A percentile compares a stretch with the other conserved stretches of the same genome.
Conservation (phyloP, 2,797 vertebrate species). For the Acanthopagrus latus region DNA sequence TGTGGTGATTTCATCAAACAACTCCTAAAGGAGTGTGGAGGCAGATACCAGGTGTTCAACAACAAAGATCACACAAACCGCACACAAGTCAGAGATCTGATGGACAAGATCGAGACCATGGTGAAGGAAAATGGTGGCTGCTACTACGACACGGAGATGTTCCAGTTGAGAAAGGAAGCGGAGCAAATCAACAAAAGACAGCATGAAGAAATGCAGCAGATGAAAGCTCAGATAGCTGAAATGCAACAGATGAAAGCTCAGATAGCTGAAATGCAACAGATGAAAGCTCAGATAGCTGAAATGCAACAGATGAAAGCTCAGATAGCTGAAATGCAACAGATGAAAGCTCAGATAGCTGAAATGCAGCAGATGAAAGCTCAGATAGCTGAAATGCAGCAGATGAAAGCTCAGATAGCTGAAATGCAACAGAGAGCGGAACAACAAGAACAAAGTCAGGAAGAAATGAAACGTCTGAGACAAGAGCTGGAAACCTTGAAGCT, state of each 20-base stretch:
- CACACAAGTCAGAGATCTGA: not conserved
- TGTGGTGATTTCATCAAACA: not conserved
- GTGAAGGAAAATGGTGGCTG: not conserved
- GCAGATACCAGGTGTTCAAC: not conserved
- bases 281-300: conserved; percentile 1
- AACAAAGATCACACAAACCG: not conserved
- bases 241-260: not conserved
- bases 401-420: not conserved
- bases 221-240: conserved; percentile 1
- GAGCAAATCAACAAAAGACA: not conserved
- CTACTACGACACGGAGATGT: conserved; percentile 36
- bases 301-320: not conserved
- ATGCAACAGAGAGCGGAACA: not conserved
- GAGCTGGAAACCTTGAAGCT: too few relatives aligned
- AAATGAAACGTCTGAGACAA: too few relatives aligned
- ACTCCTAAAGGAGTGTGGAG: not conserved
- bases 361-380: too few relatives aligned
- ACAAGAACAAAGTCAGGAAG: conserved; percentile 1
- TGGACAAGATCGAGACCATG: not conserved
- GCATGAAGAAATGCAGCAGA: not conserved
- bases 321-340: not conserved
- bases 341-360: not conserved
- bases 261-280: not conserved
- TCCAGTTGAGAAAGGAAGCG: conserved; percentile 25
- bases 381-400: not conserved